Evolutionary conservation across 2,113 vertebrate genomes (phyloP).

Genomic region (Nyctereutes procyonoides): DNA sequence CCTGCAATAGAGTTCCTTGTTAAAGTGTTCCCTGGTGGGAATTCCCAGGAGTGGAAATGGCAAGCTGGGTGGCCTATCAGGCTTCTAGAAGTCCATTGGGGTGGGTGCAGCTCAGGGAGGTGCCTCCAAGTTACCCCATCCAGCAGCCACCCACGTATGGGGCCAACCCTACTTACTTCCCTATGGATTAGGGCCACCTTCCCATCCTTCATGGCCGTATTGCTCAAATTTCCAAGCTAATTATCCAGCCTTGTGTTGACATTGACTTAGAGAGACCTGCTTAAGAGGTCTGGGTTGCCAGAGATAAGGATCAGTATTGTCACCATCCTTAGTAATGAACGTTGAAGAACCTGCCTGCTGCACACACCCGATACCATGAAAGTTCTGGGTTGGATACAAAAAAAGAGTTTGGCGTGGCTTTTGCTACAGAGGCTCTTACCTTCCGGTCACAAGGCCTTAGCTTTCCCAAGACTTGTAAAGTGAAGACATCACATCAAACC

Average conservation of each 20-base stretch:
- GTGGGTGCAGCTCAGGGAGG: neutral
- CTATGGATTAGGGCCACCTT: slow-evolving; percentile 41
- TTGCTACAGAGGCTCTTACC: neutral
- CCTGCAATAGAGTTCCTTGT: neutral
- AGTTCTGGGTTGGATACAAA: neutral
- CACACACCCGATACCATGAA: neutral
- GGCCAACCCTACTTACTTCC: slow-evolving; percentile 26
- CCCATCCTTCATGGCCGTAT: neutral
- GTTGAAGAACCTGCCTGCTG: neutral
- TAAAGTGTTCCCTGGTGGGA: neutral
- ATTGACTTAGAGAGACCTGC: slow-evolving; percentile 66
- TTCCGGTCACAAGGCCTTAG: neutral
- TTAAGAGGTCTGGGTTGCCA: slow-evolving; percentile 54
- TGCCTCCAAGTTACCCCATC: neutral
- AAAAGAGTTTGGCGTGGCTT: neutral
- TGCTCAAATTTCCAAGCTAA: slow-evolving; percentile 78
- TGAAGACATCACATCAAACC: neutral
- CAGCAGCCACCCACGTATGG: neutral
- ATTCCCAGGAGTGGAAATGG: neutral
- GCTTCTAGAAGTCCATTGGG: neutral
- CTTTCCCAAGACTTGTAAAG: neutral
- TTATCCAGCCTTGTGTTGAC: slow-evolving; percentile 68
- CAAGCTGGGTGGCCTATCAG: neutral
- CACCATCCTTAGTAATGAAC: slow-evolving; percentile 59
- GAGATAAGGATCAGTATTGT: slow-evolving; percentile 67